Evolutionary conservation across 2,888 invertebrate species (phyloP), one percentile per base, ranked within the genome.

Genomic region (Hirudinaria manillensis): DNA sequence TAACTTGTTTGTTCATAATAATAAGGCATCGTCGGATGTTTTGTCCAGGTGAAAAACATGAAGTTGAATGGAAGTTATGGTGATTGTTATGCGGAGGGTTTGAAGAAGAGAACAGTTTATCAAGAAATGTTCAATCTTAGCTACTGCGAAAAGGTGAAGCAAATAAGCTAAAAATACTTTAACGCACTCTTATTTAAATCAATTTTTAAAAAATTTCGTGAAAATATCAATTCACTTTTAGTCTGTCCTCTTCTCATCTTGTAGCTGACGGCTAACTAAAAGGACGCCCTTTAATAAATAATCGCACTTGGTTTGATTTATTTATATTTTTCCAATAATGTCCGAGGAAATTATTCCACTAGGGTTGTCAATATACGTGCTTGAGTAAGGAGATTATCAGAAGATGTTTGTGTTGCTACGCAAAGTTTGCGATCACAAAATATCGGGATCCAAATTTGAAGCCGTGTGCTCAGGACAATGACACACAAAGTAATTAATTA

Each of bases 321-420:
- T n/a, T n/a, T n/a, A n/a, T n/a, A n/a, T n/a, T n/a, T n/a, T n/a
- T n/a, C n/a, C n/a, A n/a, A n/a, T n/a, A n/a, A n/a, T n/a, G n/a
- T n/a, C n/a, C n/a, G n/a, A n/a, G n/a, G n/a, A n/a, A n/a, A n/a
- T n/a, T n/a, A n/a, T n/a, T n/a, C n/a, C n/a, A n/a, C n/a, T 24
- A 68, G 68, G 68, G 68, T 32, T 68, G 68, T 68, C 68, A 68
- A n/a, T 68, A 68, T 13, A 68, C 68, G n/a, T 68, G 68, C 36
- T 32, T 68, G 68, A 68, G 68, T 36, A 68, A 32, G 32, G 68
- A 68, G 68, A 68, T 68, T n/a, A 34, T 16, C 7, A 32, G 68
- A 32, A 29, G 68, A 34, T 68, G 68, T 34, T 34, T 6, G 29
- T 68, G 68, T 34, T 24, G 32, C 6, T 32, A 68, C 32, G 34